Conservation (phyloP, 2,113 vertebrate species). For the Austrofundulus limnaeus region DNA sequence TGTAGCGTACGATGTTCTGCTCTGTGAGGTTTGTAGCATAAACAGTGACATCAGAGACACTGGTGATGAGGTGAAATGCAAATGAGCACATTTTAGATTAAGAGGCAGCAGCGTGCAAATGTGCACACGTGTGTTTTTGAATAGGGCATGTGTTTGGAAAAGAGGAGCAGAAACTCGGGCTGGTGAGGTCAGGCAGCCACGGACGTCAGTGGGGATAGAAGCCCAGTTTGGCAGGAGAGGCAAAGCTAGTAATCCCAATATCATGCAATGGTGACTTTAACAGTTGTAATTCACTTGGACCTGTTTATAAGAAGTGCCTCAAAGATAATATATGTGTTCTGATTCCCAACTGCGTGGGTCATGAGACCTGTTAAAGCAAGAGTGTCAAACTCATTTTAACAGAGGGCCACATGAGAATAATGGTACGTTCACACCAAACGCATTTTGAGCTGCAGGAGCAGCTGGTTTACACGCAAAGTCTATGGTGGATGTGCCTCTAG, state of each 20-base stretch:
- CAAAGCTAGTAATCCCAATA: conserved; percentile 42
- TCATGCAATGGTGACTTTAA: conserved; percentile 55
- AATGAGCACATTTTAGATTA: conserved; percentile 48
- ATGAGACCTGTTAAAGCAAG: conserved; percentile 11
- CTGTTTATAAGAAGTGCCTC: conserved; percentile 26
- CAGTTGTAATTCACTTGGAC: conserved; percentile 47
- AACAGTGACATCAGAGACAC: conserved; percentile 59
- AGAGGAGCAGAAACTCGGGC: conserved; percentile 7
- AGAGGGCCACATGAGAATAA: too few relatives aligned
- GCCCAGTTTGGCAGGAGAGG: conserved; percentile 25
- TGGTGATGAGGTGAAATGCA: conserved; percentile 21
- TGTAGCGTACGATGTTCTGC: conserved; percentile 40
- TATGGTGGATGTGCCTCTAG: too few relatives aligned
- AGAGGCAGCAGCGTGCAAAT: conserved; percentile 12
- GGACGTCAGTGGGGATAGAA: conserved; percentile 46
- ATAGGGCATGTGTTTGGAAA: conserved; percentile 24
- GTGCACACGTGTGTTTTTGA: conserved; percentile 30
- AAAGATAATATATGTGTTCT: conserved; percentile 49
- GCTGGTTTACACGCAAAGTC: too few relatives aligned
- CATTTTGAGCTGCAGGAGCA: too few relatives aligned
- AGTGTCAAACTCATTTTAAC: too few relatives aligned
- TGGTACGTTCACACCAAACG: too few relatives aligned
- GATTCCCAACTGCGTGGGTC: conserved; percentile 36
- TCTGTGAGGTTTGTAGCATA: conserved; percentile 38
- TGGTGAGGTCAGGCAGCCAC: conserved; percentile 27